Conservation (phyloP, 2,113 vertebrate species). For the Lagopus leucura region DNA sequence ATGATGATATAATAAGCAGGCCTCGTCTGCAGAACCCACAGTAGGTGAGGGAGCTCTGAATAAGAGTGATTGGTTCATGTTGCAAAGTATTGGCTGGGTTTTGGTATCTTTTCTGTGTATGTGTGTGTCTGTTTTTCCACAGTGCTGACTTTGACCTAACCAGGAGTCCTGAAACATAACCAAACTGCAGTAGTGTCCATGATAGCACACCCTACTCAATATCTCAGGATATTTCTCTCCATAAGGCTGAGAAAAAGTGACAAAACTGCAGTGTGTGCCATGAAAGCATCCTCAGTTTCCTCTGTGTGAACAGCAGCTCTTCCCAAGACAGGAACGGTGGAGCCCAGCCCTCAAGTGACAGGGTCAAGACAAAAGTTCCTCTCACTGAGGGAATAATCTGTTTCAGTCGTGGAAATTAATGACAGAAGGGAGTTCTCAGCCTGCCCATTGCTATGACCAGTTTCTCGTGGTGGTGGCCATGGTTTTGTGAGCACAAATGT, state of each 20-base stretch:
- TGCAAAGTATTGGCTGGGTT: not conserved
- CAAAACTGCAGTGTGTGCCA: not conserved
- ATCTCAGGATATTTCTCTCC: not conserved
- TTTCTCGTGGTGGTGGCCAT: not conserved
- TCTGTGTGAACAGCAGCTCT: not conserved
- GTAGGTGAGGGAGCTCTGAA: not conserved
- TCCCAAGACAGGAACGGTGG: not conserved
- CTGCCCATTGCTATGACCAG: accelerated
- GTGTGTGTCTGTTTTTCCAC: not conserved
- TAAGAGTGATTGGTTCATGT: not conserved
- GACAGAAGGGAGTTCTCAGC: not conserved
- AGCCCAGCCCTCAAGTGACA: not conserved
- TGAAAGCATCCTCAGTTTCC: not conserved
- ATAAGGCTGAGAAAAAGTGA: not conserved
- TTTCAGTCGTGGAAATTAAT: accelerated
- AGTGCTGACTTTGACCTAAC: not conserved
- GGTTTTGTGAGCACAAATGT: not conserved
- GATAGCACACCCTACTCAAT: not conserved
- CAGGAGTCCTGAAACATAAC: not conserved
- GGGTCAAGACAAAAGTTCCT: not conserved
- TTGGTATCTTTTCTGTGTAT: accelerated
- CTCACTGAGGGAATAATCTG: not conserved
- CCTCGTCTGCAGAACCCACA: not conserved
- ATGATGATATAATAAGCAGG: not conserved
- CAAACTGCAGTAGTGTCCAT: accelerated